Percentiles rank a stretch among this genome's conserved stretches.
Conservation (phyloP, 2,797 vertebrate species). For the Amphiprion clarkii region DNA sequence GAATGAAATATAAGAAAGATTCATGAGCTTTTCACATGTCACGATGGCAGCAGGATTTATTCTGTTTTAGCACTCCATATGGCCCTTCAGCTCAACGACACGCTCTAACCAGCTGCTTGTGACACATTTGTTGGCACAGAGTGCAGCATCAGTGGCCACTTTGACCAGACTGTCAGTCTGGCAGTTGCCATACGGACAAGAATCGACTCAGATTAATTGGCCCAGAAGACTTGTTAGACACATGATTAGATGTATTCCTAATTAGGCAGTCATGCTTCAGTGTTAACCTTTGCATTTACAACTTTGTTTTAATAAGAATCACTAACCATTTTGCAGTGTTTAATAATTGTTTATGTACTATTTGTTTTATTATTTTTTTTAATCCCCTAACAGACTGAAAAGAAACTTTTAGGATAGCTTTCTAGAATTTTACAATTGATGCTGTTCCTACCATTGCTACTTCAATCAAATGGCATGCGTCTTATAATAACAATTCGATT, state of each 20-base stretch:
- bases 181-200: conserved; percentile 71
- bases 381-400: not conserved
- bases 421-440: conserved; percentile 12
- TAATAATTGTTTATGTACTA: not conserved
- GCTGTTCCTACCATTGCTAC: conserved; percentile 8
- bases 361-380: not conserved
- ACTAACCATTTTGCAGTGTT: no score
- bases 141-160: conserved; percentile 67
- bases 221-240: conserved; percentile 61
- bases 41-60: conserved; percentile 65
- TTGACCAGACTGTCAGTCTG: conserved; percentile 73
- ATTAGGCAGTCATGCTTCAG: conserved; percentile 36
- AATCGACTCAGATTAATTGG: conserved; percentile 64
- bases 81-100: conserved; percentile 86
- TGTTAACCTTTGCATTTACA: conserved; percentile 10
- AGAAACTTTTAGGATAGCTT: conserved; percentile 1
- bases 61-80: conserved; percentile 88
- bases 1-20: conserved; percentile 30
- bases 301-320: not conserved
- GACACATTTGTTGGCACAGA: conserved; percentile 89
- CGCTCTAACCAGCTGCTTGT: conserved; percentile 88
- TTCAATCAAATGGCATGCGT: not conserved
- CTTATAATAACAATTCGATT: not conserved
- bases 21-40: conserved; percentile 37
- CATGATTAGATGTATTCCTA: conserved; percentile 52